Evolutionary conservation across 2,888 invertebrate genomes (phyloP).

Genomic region (Platerodrilus igneus): DNA sequence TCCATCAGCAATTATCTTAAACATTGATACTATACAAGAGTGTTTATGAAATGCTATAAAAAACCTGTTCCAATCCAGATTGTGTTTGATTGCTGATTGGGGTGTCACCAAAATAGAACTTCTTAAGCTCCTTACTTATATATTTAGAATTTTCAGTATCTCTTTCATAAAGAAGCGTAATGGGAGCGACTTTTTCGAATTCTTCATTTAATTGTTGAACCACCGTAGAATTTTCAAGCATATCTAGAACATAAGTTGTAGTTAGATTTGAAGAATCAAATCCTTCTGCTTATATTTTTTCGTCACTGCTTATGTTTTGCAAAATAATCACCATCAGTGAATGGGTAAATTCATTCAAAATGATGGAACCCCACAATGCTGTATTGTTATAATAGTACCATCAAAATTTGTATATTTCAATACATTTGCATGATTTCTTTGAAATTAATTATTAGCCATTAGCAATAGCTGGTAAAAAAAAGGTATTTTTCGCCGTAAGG

Average conservation of each 20-base stretch:
- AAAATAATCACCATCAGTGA: too few relatives aligned
- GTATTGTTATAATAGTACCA: too few relatives aligned
- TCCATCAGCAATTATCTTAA: slow-evolving; percentile 56
- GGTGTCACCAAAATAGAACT: slow-evolving; percentile 49
- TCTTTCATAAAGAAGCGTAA: slow-evolving; percentile 59
- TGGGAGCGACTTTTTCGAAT: slow-evolving; percentile 61
- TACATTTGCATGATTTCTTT: too few relatives aligned
- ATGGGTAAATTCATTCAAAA: too few relatives aligned
- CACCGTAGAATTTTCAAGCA: slow-evolving; percentile 53
- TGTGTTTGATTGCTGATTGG: slow-evolving; percentile 43
- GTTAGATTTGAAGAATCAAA: too few relatives aligned
- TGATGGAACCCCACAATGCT: too few relatives aligned
- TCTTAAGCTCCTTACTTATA: slow-evolving; percentile 51
- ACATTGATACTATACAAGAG: slow-evolving; percentile 7
- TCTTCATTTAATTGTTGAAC: slow-evolving; percentile 55
- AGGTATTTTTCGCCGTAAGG: too few relatives aligned
- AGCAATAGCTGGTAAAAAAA: too few relatives aligned
- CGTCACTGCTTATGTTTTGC: too few relatives aligned
- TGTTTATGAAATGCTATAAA: slow-evolving; percentile 12
- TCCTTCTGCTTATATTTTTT: too few relatives aligned
- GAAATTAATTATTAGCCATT: too few relatives aligned
- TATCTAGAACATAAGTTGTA: slow-evolving; percentile 46
- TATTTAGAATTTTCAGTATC: slow-evolving; percentile 50
- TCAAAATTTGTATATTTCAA: too few relatives aligned
- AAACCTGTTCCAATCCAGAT: slow-evolving; percentile 46